These are phyloP conservation scores for Parelbella ahira DNA, from an alignment of 2,888 invertebrate genomes.

Conservation along the genomic window DNA sequence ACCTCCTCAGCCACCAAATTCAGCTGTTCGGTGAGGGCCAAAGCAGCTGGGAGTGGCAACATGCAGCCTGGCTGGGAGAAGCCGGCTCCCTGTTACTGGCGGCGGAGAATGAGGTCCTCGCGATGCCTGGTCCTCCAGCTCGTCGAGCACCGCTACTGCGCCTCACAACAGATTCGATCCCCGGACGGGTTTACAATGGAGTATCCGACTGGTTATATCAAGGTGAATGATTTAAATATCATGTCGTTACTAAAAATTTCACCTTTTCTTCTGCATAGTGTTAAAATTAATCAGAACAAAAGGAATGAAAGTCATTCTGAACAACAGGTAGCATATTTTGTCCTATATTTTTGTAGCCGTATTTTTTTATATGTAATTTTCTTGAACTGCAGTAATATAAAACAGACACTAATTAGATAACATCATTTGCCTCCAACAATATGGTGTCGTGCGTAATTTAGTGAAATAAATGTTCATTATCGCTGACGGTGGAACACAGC, in stretches of 20 bases:
- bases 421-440: too few species aligned
- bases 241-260: too few species aligned
- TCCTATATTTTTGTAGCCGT: too few species aligned
- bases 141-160: conserved; percentile 83
- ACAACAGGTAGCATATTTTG: too few species aligned
- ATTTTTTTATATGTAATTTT: too few species aligned
- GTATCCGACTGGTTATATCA: conserved; percentile 98
- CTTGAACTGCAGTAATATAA: too few species aligned
- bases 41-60: conserved; percentile 85
- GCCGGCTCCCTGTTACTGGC: conserved; percentile 89
- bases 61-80: conserved; percentile 90
- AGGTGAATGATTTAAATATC: too few species aligned
- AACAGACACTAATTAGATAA: too few species aligned
- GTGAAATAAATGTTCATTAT: conserved; percentile 19
- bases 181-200: conserved; percentile 94
- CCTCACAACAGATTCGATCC: conserved; percentile 87
- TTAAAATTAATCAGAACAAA: too few species aligned
- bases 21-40: conserved; percentile 90
- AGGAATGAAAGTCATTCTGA: too few species aligned
- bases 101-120: conserved; percentile 94
- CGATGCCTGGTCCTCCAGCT: conserved; percentile 85
- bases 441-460: too few species aligned
- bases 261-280: too few species aligned
- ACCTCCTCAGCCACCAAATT: conserved; percentile 88
- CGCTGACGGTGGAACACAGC: conserved; percentile 17